Percentiles rank a stretch among this genome's conserved stretches.
phyloP scores from a whole-genome alignment of 2,797 vertebrate species.

The Hydrolagus colliei region DNA sequence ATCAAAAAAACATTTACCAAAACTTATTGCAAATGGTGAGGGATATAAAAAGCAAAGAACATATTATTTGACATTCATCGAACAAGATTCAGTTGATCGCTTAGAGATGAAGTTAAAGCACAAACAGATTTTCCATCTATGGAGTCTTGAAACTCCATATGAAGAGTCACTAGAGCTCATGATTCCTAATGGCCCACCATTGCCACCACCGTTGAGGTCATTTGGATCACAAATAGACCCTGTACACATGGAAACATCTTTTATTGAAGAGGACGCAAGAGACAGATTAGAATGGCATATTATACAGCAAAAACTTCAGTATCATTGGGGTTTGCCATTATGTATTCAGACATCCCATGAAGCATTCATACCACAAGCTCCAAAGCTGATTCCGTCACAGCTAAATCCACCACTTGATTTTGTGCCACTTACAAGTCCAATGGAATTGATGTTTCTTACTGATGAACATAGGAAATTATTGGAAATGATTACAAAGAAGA shows the following conservation, averaged over 20 bases:
- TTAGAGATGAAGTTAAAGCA: slow-evolving; percentile 27
- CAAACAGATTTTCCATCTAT: background rate
- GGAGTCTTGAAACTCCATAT: slow-evolving; percentile 1
- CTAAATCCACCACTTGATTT: background rate
- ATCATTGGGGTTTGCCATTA: background rate
- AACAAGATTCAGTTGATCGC: background rate
- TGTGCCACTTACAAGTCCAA: background rate
- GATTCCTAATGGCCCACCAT: slow-evolving; percentile 11
- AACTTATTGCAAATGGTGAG: background rate
- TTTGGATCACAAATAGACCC: background rate
- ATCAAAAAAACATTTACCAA: background rate
- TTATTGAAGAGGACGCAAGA: background rate
- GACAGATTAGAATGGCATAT: slow-evolving; percentile 22
- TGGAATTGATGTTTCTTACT: background rate
- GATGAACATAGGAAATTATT: slow-evolving; percentile 6
- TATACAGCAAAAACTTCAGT: slow-evolving; percentile 9
- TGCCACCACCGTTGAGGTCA: background rate
- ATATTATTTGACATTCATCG: background rate
- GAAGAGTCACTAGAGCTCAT: slow-evolving; percentile 14
- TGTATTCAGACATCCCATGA: slow-evolving; percentile 6
- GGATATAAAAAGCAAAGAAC: background rate
- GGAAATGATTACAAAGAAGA: slow-evolving; percentile 17
- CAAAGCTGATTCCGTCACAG: slow-evolving; percentile 12
- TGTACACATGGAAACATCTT: background rate
- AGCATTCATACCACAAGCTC: background rate